Conservation (phyloP, 2,888 invertebrate genomes). For the Oscheius myriophilus region DNA sequence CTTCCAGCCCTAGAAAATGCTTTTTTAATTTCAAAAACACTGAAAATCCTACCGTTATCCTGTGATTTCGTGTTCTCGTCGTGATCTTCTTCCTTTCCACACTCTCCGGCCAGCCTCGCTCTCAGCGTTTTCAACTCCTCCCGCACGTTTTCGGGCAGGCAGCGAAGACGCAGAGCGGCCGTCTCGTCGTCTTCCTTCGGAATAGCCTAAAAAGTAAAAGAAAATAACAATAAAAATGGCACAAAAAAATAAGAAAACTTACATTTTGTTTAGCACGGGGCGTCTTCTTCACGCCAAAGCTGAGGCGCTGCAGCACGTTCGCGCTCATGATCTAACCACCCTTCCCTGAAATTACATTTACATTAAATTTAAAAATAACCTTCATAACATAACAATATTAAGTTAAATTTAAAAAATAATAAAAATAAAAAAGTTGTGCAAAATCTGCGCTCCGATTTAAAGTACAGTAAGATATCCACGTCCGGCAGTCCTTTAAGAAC, state of each 20-base stretch:
- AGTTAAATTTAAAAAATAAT: too few species aligned
- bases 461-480: too few species aligned
- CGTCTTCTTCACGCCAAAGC: slow-evolving; percentile 37
- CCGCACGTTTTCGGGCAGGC: slow-evolving; percentile 33
- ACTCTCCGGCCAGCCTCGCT: slow-evolving; percentile 8
- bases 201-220: background rate
- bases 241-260: background rate
- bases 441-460: too few species aligned
- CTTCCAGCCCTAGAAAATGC: slow-evolving; percentile 11
- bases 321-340: slow-evolving; percentile 3
- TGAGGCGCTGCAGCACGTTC: slow-evolving; percentile 12
- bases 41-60: background rate
- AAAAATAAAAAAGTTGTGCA: too few species aligned
- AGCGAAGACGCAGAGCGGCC: slow-evolving; percentile 15
- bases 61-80: slow-evolving; percentile 11
- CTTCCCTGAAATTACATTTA: background rate
- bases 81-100: slow-evolving; percentile 8
- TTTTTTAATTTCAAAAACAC: background rate
- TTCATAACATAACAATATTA: background rate
- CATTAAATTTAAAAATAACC: background rate
- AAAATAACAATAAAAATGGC: too few species aligned
- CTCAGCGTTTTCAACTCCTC: slow-evolving; percentile 20
- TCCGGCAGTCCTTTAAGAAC: too few species aligned
- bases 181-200: slow-evolving; percentile 1
- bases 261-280: background rate